Base-by-base conservation (phyloP, 2,888 invertebrate genomes). In the Deilephila porcellus region DNA sequence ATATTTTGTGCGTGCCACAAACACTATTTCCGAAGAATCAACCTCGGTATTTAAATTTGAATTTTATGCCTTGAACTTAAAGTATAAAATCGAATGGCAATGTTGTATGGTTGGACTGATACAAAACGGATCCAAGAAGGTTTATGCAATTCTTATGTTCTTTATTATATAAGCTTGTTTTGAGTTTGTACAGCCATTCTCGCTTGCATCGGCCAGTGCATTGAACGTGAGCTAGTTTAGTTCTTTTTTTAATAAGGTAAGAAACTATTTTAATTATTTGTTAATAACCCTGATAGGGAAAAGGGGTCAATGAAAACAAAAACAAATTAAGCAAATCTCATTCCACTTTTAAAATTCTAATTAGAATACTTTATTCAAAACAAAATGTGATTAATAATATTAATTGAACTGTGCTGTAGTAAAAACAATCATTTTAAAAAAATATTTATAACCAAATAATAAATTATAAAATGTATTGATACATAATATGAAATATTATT, bases 71-170 rank as follows among this genome's bases (percentile, higher is more conserved):
- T 0, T 20, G 7, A 0, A 0, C 0, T 71, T 85, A 87, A 77
- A 76, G 84, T 81, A 76, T 5, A 72, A 74, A 82, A 56, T 85
- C 0, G 62, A 63, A 75, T 77, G 72, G 70, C 29, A 14, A 20
- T 70, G 53, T 64, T 70, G 37, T 32, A 29, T 67, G 77, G 81
- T 84, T 79, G 74, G 76, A 78, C 83, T 82, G 76, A 83, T 86
- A 83, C 88, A 87, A 87, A 81, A 85, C 88, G 88, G 89, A 88
- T 90, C 81, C 83, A 80, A 80, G 82, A 82, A 82, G 72, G 94
- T 94, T 94, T 92, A 92, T 94, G 94, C 94, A 94, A 94, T 92
- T 93, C 89, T 93, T 92, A 91, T 90, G 88, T 93, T 92, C 89
- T 84, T 89, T 93, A 94, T 94, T 94, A 94, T 94, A 94, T 94